Evolutionary conservation across 2,797 vertebrate species (phyloP), one percentile per base, ranked within the genome.

Genomic region (Cirrhinus molitorella): DNA sequence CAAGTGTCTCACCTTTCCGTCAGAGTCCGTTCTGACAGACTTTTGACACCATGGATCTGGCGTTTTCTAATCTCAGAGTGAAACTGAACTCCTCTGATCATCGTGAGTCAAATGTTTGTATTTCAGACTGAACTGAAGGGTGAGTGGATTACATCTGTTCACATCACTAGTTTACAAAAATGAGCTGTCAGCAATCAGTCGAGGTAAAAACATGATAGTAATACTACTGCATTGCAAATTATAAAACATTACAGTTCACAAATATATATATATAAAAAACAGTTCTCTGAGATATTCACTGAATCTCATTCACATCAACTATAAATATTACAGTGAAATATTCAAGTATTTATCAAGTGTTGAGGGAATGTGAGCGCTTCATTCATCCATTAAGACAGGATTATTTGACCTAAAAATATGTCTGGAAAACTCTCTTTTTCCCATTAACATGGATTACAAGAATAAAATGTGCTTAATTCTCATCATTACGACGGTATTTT

Each of bases 321-420:
- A 53, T 55, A 55, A 40, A 84, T 21, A 34, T 49, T 79, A 79
- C 25, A 67, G 37, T 55, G 40, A 85, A 73, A 55, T 65, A 49
- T 80, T 80, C 73, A 45, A 79, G 71, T 79, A 61, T 72, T 57
- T 43, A 40, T 40, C 37, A 40, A 40, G 49, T 45, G 51, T 34
- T 31, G 17, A 57, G 47, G 45, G 13, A 34, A 65, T 65, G 25
- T 28, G 37, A 61, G 34, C 14, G 5, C 37, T 70, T 28, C 16
- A 16, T 49, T 63, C 10, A 51, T 65, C 37, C 16, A 63, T 45
- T 37, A 40, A 28, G 1, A n/a, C 66, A 25, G 65, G n/a, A 6
- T 23, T 23, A 43, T 13, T n/a, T 14, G 43, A 1, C 11, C 12
- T 45, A 40, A 67, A 47, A 25, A 45, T 1, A 21, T 7, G 11